Conservation (phyloP, 2,888 invertebrate genomes). For the Gastrophysa polygoni region DNA sequence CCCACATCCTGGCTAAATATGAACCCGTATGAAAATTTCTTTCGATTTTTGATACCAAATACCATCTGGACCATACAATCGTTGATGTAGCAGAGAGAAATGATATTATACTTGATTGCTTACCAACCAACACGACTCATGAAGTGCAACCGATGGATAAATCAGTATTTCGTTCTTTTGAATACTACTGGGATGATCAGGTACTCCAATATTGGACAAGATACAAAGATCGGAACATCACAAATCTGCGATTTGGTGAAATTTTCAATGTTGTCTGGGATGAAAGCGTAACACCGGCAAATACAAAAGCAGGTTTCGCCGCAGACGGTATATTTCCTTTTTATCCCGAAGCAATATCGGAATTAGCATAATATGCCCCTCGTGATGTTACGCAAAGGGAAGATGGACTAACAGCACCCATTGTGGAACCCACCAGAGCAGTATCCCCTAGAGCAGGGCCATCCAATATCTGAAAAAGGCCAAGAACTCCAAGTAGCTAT, state of each 20-base stretch:
- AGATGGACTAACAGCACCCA: background rate
- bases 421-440: no score
- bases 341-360: conserved; percentile 42
- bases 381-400: conserved; percentile 8
- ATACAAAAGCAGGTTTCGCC: conserved; percentile 43
- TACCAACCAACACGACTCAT: conserved; percentile 52
- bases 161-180: conserved; percentile 1
- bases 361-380: conserved; percentile 18
- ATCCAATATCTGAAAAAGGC: no score
- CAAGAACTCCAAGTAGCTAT: no score
- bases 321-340: conserved; percentile 41
- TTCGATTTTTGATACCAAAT: conserved; percentile 13
- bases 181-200: conserved; percentile 49
- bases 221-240: conserved; percentile 9
- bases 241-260: conserved; percentile 1
- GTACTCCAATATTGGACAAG: conserved; percentile 38
- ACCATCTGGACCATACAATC: conserved; percentile 45
- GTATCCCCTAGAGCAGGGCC: no score
- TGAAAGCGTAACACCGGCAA: conserved; percentile 39
- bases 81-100: conserved; percentile 42
- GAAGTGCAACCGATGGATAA: conserved; percentile 41
- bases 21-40: background rate
- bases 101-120: conserved; percentile 39
- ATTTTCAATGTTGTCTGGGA: conserved; percentile 14
- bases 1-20: background rate